phyloP scores from a whole-genome alignment of 2,113 vertebrate genomes.

The Irena cyanogastra region DNA sequence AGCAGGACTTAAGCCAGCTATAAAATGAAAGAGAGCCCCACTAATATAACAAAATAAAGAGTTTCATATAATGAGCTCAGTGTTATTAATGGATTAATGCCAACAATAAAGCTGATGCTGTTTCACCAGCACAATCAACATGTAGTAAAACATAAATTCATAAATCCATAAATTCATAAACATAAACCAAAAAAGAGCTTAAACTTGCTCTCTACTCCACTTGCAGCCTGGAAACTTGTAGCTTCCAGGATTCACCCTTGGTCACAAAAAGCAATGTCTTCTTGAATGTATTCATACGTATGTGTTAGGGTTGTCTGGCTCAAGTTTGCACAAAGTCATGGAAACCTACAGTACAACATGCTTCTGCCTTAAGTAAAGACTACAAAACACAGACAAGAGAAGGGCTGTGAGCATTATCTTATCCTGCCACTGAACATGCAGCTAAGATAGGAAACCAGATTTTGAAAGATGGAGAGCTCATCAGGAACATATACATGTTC shows the following conservation, averaged over 20 bases:
- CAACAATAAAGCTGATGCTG: conserved; percentile 60
- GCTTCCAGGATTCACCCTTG: background rate
- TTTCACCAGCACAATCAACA: conserved; percentile 46
- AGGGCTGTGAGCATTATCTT: background rate
- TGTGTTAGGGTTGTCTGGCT: background rate
- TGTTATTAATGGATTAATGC: conserved; percentile 59
- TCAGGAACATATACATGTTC: background rate
- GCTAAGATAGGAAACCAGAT: background rate
- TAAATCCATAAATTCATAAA: background rate
- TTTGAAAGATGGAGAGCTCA: background rate
- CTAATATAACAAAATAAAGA: conserved; percentile 64
- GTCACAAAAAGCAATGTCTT: background rate
- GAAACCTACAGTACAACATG: background rate
- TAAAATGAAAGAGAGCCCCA: conserved; percentile 70
- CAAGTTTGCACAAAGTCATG: background rate
- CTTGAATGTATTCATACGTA: background rate
- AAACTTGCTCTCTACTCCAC: background rate
- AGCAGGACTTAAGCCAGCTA: conserved; percentile 94
- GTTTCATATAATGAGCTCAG: conserved; percentile 53
- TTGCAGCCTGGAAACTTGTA: background rate
- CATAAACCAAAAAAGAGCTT: background rate
- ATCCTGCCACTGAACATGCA: background rate
- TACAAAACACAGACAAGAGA: background rate
- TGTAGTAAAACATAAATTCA: conserved; percentile 41
- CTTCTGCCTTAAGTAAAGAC: background rate